phyloP scores from a whole-genome alignment of 2,888 invertebrate species.

The Hypsopygia costalis region DNA sequence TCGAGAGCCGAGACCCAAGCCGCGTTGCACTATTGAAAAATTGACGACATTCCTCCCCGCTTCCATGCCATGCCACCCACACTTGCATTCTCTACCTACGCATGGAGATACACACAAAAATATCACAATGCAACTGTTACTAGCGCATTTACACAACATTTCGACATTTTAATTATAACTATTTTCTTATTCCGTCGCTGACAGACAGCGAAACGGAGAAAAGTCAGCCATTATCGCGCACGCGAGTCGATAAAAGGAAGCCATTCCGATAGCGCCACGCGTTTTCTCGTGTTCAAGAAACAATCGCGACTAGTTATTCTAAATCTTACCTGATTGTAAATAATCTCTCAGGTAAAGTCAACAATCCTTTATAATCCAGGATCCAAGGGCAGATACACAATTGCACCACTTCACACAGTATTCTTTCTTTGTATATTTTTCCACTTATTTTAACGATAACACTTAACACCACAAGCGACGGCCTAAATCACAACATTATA shows the following conservation, averaged over 20 bases:
- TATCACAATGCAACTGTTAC: constrained; percentile 29
- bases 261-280: constrained; percentile 69
- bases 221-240: constrained; percentile 79
- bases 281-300: constrained; percentile 29
- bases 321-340: constrained; percentile 56
- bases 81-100: constrained; percentile 46
- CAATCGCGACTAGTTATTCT: constrained; percentile 22
- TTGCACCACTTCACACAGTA: constrained; percentile 70
- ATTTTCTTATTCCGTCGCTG: constrained; percentile 38
- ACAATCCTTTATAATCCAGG: constrained; percentile 74
- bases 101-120: constrained; percentile 36
- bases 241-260: constrained; percentile 77
- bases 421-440: constrained; percentile 46
- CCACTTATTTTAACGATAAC: constrained; percentile 63
- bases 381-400: constrained; percentile 54
- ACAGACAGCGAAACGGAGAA: constrained; percentile 43
- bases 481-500: constrained; percentile 68
- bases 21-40: constrained; percentile 3
- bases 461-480: constrained; percentile 67
- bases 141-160: constrained; percentile 20
- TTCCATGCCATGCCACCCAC: constrained; percentile 43
- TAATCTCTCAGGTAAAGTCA: constrained; percentile 49
- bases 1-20: constrained; percentile 6
- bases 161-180: constrained; percentile 17
- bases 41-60: constrained; percentile 48